Evolutionary conservation across 1,140 invertebrate species (phyloP), one percentile per base, ranked within the genome.

Genomic region (Tetranychus cinnabarinus): DNA sequence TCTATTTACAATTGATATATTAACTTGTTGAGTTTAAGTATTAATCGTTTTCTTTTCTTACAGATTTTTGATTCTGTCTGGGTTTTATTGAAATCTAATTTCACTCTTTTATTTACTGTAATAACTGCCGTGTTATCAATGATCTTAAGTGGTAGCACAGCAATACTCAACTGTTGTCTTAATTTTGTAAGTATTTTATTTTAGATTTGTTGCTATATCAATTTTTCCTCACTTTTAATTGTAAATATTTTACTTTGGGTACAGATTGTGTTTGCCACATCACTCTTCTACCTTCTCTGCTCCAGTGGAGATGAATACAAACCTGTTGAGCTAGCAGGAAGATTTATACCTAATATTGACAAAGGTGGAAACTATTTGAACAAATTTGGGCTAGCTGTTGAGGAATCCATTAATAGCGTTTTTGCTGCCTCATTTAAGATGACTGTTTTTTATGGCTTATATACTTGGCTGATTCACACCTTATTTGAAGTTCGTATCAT

Each of bases 401-500:
- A 82, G 67, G 76, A 78, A 65, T 80, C 81, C 2, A 77, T 83
- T n/a, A 80, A 78, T 55, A 77, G 80, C 46, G 87, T 98, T 3
- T 90, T 97, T 69, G 81, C 85, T 52, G 90, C 91, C 0, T 93
- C 90, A 1, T 85, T 96, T 63, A 98, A 97, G 76, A 89, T 97
- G 79, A 86, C 89, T 3, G 78, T 85, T 0, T 98, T 98, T 74
- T 97, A 97, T 71, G 92, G 91, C 0, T 75, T 97, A 61, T 98
- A 92, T 81, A 97, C 93, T 0, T 97, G 92, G 88, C 80, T 97
- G 39, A 86, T 92, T 56, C 92, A 97, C 69, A 91, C 88, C 65
- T 71, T 97, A 2, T 97, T 97, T 72, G 84, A 86, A 65, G 84
- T 93, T 0, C 23, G 55, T 42, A 86, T 97, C 63, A 85, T 96